These are phyloP conservation scores for Heliconius ismenius DNA, from an alignment of 2,888 invertebrate genomes.

Conservation along the genomic window DNA sequence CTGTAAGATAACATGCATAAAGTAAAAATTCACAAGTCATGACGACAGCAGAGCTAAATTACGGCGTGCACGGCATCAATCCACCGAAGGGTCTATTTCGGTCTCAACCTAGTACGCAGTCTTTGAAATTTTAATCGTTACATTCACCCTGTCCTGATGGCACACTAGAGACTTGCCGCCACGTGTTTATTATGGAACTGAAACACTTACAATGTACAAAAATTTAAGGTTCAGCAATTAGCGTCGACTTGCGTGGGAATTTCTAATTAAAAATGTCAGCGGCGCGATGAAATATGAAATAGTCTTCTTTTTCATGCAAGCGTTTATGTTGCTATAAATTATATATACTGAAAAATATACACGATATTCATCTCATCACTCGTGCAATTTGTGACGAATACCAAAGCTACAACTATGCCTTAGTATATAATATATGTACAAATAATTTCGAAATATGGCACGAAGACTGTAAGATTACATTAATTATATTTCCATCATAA, in stretches of 20 bases:
- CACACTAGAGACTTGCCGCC: slow-evolving; percentile 66
- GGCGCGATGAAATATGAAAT: slow-evolving; percentile 10
- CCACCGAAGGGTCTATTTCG: slow-evolving; percentile 73
- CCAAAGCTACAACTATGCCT: not conserved
- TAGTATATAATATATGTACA: not conserved
- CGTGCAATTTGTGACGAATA: not conserved
- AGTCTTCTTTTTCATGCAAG: too few relatives aligned
- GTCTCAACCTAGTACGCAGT: slow-evolving; percentile 65
- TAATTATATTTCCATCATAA: not conserved
- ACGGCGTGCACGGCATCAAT: slow-evolving; percentile 58
- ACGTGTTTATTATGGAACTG: slow-evolving; percentile 47
- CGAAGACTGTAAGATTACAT: not conserved
- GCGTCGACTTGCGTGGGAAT: slow-evolving; percentile 8
- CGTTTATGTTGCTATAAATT: not conserved
- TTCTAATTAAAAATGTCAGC: slow-evolving; percentile 10
- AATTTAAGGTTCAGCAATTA: slow-evolving; percentile 34
- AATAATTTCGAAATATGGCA: not conserved
- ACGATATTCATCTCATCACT: not conserved
- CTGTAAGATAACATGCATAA: slow-evolving; percentile 53
- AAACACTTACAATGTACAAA: slow-evolving; percentile 36
- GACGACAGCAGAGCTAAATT: slow-evolving; percentile 32
- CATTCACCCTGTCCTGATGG: slow-evolving; percentile 77
- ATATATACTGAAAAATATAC: not conserved
- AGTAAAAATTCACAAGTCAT: slow-evolving; percentile 57
- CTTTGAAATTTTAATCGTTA: slow-evolving; percentile 81